Conservation (phyloP, 2,113 vertebrate species). For the Hoplias malabaricus region DNA sequence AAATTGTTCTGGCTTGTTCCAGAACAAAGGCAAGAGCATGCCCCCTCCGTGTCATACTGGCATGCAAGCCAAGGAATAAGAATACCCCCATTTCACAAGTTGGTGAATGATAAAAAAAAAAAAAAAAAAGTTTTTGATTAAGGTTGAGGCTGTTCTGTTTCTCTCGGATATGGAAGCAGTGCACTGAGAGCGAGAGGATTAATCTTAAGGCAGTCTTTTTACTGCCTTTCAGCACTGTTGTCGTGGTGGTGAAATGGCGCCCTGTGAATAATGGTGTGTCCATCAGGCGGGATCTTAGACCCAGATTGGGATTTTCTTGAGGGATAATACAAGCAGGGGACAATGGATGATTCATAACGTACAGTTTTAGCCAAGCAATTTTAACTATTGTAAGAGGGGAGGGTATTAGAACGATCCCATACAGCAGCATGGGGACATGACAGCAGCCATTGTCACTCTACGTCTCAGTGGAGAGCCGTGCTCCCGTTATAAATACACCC, state of each 20-base stretch:
- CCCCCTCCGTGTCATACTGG: conserved; percentile 65
- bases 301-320: conserved; percentile 78
- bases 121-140: conserved; percentile 78
- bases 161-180: conserved; percentile 66
- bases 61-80: conserved; percentile 56
- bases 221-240: conserved; percentile 69
- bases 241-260: conserved; percentile 57
- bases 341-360: conserved; percentile 80
- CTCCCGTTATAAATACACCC: conserved; percentile 65
- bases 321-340: conserved; percentile 75
- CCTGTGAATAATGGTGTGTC: conserved; percentile 78
- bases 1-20: conserved; percentile 63
- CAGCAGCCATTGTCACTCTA: conserved; percentile 61
- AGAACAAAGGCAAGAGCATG: conserved; percentile 63
- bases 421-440: conserved; percentile 57
- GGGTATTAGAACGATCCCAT: conserved; percentile 64
- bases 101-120: conserved; percentile 70
- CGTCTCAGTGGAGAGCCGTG: conserved; percentile 61
- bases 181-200: conserved; percentile 63
- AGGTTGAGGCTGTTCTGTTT: conserved; percentile 72
- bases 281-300: conserved; percentile 72
- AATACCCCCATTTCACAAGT: conserved; percentile 60
- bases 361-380: conserved; percentile 72
- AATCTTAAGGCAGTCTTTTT: conserved; percentile 77
- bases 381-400: conserved; percentile 63